Evolutionary conservation across 2,797 vertebrate species (phyloP), one percentile per base, ranked within the genome.

Genomic region (Columba guinea): DNA sequence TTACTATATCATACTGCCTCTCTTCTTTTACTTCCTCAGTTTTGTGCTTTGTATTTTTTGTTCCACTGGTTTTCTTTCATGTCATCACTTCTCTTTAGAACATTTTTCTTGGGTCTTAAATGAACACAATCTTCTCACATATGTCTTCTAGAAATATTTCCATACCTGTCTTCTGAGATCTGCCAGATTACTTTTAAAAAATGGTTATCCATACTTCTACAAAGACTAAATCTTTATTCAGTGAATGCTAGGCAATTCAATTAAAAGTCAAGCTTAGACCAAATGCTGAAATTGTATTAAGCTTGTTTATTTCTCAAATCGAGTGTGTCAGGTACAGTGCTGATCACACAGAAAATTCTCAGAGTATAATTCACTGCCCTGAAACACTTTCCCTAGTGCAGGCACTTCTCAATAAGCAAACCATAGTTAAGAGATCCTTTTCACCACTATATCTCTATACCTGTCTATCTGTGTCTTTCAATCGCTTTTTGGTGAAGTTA

Each of bases 331-430:
- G 34, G 28, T 55, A 63, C n/a, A 46, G 23, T 49, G 44, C 46
- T 70, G 71, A 89, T 55, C 30, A 58, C 52, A 51, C 0, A 13
- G 13, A 82, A 79, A 64, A 48, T 37, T 75, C 52, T 75, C 69
- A 9, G n/a, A 70, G 76, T 41, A 67, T 67, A 94, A 97, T 82
- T 85, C 95, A 94, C 58, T 71, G 58, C 53, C 76, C 65, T 67
- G 79, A 80, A 69, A 49, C 22, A 51, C 52, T 14, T 64, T 46
- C 39, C 83, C 44, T 19, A 35, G 59, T 77, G 87, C 28, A 90
- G 27, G 53, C 4, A 21, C 74, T 70, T 70, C 92, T 71, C 35
- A 35, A 59, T 79, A 80, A 89, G 30, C 7, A 60, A 94, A 90
- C 89, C 16, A 49, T 7, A 90, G 58, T 67, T 77, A 58, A 91